Base-by-base conservation (phyloP, 1,140 invertebrate species). In the Heliconius hermathena region DNA sequence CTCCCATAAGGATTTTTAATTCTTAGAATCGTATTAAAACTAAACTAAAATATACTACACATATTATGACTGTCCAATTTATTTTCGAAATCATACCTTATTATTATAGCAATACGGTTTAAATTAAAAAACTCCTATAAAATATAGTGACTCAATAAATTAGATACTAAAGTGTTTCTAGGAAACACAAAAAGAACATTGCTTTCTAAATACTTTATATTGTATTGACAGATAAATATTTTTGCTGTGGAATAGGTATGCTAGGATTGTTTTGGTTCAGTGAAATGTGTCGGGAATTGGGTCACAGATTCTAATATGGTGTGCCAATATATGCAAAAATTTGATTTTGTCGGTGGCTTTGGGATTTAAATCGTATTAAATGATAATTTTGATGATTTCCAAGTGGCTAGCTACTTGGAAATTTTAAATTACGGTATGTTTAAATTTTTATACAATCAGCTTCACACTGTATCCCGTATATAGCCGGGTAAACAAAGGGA, bases 191-290 rank as follows among this genome's bases (percentile, higher is more conserved):
- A 66, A 66, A 66, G 60, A 66, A n/a, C 60, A n/a, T 66, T 66
- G 20, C 60, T 66, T 66, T 66, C 60, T 66, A 66, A 66, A 66
- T 66, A 22, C 60, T 66, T 57, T 57, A 66, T 66, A 26, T 66
- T 66, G 60, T 66, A 66, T 66, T 66, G 60, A 66, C 60, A 26
- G 60, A 66, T 66, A 66, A 66, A 66, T 66, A 66, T 66, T 66
- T 66, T 66, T 66, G 29, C 60, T 16, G 60, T 26, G 22, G 20
- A 26, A 26, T 16, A 52, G 49, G 49, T 66, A 26, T 66, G 60
- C 8, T 26, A 66, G 22, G n/a, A 66, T 26, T 11, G 2, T 29
- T 2, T n/a, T 22, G n/a, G 57, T 60, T 3, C 57, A 60, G 20
- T 60, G 71, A 22, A 60, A 22, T 26, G n/a, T 26, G 22, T 26